A percentile compares a stretch with the other conserved stretches of the same genome.
Evolutionary conservation across 2,113 vertebrate genomes (phyloP).

Genomic region (Peromyscus maniculatus): DNA sequence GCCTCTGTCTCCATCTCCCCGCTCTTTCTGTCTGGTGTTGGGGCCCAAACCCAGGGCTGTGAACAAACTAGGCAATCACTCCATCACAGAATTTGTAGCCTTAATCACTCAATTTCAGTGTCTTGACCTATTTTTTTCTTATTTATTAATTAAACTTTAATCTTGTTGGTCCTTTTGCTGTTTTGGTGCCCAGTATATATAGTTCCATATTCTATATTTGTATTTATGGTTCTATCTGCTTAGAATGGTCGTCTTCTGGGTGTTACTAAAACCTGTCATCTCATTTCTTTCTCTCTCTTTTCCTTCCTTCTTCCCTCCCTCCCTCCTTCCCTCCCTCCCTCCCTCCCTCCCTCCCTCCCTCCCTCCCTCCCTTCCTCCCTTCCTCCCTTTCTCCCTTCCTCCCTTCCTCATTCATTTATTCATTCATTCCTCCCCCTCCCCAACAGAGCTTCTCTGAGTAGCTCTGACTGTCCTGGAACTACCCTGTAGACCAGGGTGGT

Average conservation of each 20-base stretch:
- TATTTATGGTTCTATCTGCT: neutral
- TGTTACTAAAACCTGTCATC: conserved; percentile 7
- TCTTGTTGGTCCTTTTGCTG: neutral
- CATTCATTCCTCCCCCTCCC: too few species aligned
- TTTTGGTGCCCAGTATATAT: neutral
- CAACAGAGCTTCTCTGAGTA: neutral
- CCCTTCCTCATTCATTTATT: too few species aligned
- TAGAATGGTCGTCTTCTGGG: conserved; percentile 30
- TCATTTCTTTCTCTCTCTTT: neutral
- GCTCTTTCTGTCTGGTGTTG: neutral
- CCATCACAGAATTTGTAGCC: neutral
- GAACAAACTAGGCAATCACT: neutral
- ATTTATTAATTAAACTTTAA: conserved; percentile 16
- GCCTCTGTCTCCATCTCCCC: neutral
- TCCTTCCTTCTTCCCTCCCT: too few species aligned
- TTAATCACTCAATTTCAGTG: neutral
- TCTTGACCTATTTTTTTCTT: conserved; percentile 35
- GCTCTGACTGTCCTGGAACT: neutral
- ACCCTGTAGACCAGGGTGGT: neutral
- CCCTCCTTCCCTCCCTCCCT: too few species aligned
- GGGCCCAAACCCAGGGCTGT: neutral
- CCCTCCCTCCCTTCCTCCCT: too few species aligned
- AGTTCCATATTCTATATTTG: conserved; percentile 16
- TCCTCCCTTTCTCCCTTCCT: too few species aligned
- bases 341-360: too few species aligned